Percentiles rank a stretch among this genome's conserved stretches.
These are phyloP conservation scores for Tangara arthus DNA, from an alignment of 2,797 vertebrate genomes.

Conservation along the genomic window DNA sequence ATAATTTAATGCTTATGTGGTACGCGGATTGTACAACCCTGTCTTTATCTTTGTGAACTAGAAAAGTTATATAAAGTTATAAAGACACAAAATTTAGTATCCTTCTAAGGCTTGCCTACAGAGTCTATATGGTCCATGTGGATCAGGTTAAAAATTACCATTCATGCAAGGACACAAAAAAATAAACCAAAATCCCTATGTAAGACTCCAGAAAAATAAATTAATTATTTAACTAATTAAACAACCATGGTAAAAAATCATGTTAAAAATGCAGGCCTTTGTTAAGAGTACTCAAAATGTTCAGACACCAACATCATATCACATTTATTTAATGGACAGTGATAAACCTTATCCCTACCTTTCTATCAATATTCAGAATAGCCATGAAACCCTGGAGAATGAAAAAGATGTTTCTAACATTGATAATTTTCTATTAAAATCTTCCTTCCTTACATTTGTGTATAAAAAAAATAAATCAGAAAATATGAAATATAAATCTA, in stretches of 20 bases:
- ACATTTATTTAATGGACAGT: background rate
- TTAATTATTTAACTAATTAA: background rate
- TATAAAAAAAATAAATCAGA: background rate
- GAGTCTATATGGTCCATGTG: background rate
- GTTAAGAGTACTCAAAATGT: background rate
- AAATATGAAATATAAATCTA: background rate
- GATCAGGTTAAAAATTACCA: background rate
- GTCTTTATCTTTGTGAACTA: background rate
- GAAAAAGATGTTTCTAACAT: background rate
- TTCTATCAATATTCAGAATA: background rate
- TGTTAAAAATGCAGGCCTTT: background rate
- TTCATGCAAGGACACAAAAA: background rate
- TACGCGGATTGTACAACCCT: background rate
- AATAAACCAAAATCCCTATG: background rate
- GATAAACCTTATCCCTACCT: background rate
- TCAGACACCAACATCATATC: background rate
- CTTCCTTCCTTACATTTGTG: background rate
- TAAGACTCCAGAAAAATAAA: background rate
- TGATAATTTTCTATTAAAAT: background rate
- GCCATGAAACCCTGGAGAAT: background rate
- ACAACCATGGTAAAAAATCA: fast-evolving
- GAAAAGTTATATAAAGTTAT: background rate
- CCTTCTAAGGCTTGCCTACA: background rate
- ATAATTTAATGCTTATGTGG: background rate
- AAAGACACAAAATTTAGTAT: background rate